phyloP scores from a whole-genome alignment of 2,113 vertebrate species.

The Azemiops feae region DNA sequence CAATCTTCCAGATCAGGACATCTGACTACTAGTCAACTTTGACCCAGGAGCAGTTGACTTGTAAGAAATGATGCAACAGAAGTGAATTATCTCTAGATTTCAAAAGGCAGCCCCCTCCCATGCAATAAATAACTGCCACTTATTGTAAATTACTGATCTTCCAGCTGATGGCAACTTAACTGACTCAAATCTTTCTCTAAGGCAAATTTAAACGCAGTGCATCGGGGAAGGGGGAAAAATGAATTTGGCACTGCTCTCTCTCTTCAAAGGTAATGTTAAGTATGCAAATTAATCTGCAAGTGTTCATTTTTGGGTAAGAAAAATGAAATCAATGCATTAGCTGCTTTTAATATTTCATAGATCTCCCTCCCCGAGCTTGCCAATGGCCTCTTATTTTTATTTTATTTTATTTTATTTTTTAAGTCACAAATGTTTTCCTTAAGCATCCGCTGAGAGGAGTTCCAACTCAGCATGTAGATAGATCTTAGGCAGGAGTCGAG shows the following conservation, averaged over 20 bases:
- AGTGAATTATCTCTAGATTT: constrained; percentile 29
- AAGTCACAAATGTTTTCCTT: constrained; percentile 11
- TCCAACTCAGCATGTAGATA: not conserved
- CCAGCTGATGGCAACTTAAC: constrained; percentile 54
- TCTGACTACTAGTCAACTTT: not conserved
- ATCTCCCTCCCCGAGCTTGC: not conserved
- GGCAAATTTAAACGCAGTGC: constrained; percentile 58
- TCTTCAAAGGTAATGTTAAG: constrained; percentile 31
- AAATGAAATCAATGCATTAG: constrained; percentile 5
- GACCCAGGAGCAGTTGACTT: not conserved
- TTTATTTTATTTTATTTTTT: not conserved
- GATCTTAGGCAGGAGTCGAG: not conserved
- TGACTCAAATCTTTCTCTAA: constrained; percentile 43
- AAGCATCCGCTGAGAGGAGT: constrained; percentile 7
- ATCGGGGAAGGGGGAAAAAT: constrained; percentile 47
- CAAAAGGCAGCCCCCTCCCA: constrained; percentile 4
- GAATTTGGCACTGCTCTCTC: not conserved
- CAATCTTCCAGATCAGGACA: not conserved
- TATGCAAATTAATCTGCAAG: constrained; percentile 41
- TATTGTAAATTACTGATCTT: constrained; percentile 41
- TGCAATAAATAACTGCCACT: constrained; percentile 41
- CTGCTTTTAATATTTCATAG: not conserved
- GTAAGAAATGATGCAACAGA: constrained; percentile 18
- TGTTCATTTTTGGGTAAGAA: constrained; percentile 19
- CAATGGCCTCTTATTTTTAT: not conserved